Conservation (phyloP, 2,888 invertebrate genomes). For the Drosophila mimetica region DNA sequence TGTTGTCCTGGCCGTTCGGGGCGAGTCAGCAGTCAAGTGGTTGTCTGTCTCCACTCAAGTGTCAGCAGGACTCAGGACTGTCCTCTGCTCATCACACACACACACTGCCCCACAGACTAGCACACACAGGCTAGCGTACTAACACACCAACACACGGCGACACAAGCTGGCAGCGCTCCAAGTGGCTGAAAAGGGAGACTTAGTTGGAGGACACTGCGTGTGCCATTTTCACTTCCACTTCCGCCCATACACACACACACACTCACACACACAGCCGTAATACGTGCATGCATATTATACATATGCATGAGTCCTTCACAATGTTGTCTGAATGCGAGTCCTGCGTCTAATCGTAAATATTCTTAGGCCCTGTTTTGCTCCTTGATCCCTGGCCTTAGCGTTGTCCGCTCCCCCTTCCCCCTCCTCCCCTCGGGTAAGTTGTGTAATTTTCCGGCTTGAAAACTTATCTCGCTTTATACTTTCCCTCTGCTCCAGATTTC, state of each 20-base stretch:
- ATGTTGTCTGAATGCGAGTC: conserved; percentile 33
- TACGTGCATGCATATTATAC: conserved; percentile 29
- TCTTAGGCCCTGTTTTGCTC: conserved; percentile 46
- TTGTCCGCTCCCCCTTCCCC: neutral
- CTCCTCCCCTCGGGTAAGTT: conserved; percentile 11
- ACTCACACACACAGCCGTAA: conserved; percentile 22
- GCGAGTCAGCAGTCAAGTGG: conserved; percentile 69
- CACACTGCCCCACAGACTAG: neutral
- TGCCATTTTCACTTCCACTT: conserved; percentile 62
- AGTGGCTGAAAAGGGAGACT: conserved; percentile 49
- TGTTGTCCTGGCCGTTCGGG: conserved; percentile 38
- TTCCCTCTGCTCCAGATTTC: conserved; percentile 12
- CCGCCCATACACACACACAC: conserved; percentile 33
- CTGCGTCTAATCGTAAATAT: conserved; percentile 57
- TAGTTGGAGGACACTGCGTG: conserved; percentile 56
- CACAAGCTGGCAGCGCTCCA: conserved; percentile 54
- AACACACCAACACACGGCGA: conserved; percentile 7
- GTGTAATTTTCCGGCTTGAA: conserved; percentile 48
- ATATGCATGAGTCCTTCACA: conserved; percentile 45
- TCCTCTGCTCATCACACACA: conserved; percentile 35
- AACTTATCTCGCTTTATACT: conserved; percentile 25
- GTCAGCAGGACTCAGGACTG: conserved; percentile 54
- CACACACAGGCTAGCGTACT: conserved; percentile 12
- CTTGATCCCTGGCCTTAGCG: conserved; percentile 27
- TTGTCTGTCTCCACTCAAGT: conserved; percentile 76